These are phyloP conservation scores for Onychomys torridus DNA, from an alignment of 2,797 vertebrate species.

Conservation along the genomic window DNA sequence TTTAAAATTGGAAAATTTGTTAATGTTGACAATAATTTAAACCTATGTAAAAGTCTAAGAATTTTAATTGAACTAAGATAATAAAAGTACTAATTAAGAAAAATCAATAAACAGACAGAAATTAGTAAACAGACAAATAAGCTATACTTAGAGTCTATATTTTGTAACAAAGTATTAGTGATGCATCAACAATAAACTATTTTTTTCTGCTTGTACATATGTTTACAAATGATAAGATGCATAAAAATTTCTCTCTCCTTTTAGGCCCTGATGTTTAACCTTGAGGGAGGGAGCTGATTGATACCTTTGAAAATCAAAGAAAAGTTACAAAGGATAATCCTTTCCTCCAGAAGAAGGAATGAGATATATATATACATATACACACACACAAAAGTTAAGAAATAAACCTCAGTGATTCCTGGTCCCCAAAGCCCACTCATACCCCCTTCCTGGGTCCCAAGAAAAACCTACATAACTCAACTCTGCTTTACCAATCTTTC, in stretches of 20 bases:
- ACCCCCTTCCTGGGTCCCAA: not conserved
- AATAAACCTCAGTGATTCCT: slow-evolving; percentile 17
- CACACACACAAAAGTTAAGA: not conserved
- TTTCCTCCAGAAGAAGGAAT: not conserved
- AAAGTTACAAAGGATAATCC: not conserved
- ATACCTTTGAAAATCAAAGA: not conserved
- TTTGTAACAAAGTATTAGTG: not conserved
- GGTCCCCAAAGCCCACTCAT: not conserved
- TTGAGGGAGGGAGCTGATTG: not conserved
- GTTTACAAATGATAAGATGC: not conserved
- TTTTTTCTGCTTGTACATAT: not conserved
- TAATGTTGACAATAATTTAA: slow-evolving; percentile 34
- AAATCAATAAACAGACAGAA: not conserved
- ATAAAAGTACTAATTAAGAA: slow-evolving; percentile 32
- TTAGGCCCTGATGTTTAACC: not conserved
- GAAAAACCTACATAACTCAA: slow-evolving; percentile 3
- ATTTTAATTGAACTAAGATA: slow-evolving; percentile 24
- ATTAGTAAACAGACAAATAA: not conserved
- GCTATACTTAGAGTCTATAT: slow-evolving; percentile 15
- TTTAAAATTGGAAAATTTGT: slow-evolving; percentile 51
- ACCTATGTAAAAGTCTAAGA: not conserved
- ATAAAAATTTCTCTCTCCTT: not conserved
- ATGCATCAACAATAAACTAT: not conserved
- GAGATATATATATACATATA: not conserved
- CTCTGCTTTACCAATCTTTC: not conserved